A percentile compares a stretch with the other conserved stretches of the same genome.
Evolutionary conservation across 37 sponge, comb jelly and placozoan species (phyloP).

Genomic region (Amphimedon queenslandica): DNA sequence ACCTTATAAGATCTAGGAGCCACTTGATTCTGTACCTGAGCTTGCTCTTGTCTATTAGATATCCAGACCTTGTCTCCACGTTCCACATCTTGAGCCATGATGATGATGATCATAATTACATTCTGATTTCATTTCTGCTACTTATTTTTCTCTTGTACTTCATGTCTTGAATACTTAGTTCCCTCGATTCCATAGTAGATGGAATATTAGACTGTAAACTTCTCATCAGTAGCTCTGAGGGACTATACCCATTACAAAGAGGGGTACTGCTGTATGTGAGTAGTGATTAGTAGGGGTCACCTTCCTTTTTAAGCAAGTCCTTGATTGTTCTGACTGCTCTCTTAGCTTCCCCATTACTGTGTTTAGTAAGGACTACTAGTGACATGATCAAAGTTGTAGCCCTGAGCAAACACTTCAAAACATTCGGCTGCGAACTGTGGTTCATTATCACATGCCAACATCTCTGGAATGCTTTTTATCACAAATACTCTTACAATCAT

Average conservation of each 20-base stretch:
- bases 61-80: no score
- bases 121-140: no score
- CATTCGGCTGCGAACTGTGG: slow-evolving; percentile 32
- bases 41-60: no score
- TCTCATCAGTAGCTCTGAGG: slow-evolving; percentile 56
- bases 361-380: slow-evolving; percentile 41
- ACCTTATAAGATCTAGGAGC: no score
- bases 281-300: slow-evolving; percentile 29
- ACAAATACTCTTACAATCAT: slow-evolving; percentile 31
- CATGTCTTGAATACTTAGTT: no score
- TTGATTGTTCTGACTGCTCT: slow-evolving; percentile 45
- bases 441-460: slow-evolving; percentile 49
- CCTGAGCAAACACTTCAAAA: slow-evolving; percentile 27
- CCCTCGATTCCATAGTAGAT: no score
- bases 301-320: slow-evolving; percentile 11
- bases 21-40: no score
- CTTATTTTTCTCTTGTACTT: no score
- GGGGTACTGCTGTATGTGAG: slow-evolving; percentile 54
- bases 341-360: no score
- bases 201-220: no score
- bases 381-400: slow-evolving; percentile 24
- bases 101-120: no score
- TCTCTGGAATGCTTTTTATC: slow-evolving; percentile 34
- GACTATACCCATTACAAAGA: slow-evolving; percentile 51
- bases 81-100: no score